phyloP scores from a whole-genome alignment of 2,888 invertebrate species.

The Conus canariensis region DNA sequence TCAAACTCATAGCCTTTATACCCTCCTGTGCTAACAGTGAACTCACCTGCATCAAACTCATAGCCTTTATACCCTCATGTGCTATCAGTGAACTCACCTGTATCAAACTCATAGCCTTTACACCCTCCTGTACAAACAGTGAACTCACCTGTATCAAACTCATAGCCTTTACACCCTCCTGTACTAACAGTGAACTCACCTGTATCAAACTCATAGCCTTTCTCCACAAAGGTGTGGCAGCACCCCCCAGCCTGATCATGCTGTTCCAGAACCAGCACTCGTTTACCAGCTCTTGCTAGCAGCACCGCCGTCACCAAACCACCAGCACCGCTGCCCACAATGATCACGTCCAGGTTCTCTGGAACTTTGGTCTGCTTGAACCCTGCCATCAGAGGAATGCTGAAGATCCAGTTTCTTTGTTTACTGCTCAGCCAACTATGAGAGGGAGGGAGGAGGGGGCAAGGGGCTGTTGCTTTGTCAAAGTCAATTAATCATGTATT shows the following conservation, averaged over 20 bases:
- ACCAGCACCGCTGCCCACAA: conserved; percentile 79
- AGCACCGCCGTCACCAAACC: conserved; percentile 76
- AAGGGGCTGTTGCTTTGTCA: too few species aligned
- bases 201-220: conserved; percentile 79
- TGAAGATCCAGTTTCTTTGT: not conserved
- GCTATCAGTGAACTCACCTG: conserved; percentile 62
- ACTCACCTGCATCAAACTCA: too few species aligned
- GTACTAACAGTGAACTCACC: conserved; percentile 57
- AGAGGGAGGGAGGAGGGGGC: too few species aligned
- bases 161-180: too few species aligned
- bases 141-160: too few species aligned
- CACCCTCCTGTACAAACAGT: conserved; percentile 72
- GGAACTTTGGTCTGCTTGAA: conserved; percentile 71
- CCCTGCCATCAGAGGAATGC: conserved; percentile 58
- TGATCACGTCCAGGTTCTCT: conserved; percentile 75
- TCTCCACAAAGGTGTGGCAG: conserved; percentile 79
- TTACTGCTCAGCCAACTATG: not conserved
- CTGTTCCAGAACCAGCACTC: conserved; percentile 78
- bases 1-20: conserved; percentile 79
- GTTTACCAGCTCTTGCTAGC: conserved; percentile 76
- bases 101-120: conserved; percentile 79
- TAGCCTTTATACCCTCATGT: too few species aligned
- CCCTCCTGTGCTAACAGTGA: conserved; percentile 68
- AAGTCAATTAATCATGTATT: too few species aligned
- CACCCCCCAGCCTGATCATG: conserved; percentile 79